A percentile compares a stretch with the other conserved stretches of the same genome.
phyloP scores from a whole-genome alignment of 1,140 invertebrate species.

The Aphis craccivora region DNA sequence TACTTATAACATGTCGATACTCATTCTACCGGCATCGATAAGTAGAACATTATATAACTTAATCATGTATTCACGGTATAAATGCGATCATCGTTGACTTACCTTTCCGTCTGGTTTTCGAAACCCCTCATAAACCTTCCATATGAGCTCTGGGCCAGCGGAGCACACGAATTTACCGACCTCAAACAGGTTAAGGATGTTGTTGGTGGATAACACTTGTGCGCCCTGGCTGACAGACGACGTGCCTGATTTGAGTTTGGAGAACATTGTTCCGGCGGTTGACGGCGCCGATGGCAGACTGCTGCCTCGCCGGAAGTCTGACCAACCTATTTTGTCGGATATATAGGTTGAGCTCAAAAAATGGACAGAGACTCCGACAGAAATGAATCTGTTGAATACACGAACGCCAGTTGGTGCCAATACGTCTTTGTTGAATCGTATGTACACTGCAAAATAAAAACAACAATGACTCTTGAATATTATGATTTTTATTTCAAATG shows the following conservation, averaged over 20 bases:
- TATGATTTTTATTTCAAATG: neutral
- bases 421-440: neutral
- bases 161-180: conserved; percentile 86
- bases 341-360: neutral
- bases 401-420: neutral
- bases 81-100: conserved; percentile 63
- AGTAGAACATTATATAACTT: neutral
- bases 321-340: conserved; percentile 56
- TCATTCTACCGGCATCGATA: neutral
- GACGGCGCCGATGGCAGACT: conserved; percentile 54
- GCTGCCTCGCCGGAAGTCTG: conserved; percentile 55
- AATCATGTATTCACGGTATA: neutral
- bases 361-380: neutral
- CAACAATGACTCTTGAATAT: neutral
- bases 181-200: conserved; percentile 87
- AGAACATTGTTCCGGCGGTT: conserved; percentile 47
- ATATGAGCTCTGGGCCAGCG: conserved; percentile 89
- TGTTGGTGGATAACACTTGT: conserved; percentile 78
- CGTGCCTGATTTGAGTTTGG: conserved; percentile 55
- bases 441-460: neutral
- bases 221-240: conserved; percentile 63
- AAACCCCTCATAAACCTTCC: conserved; percentile 91
- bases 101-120: conserved; percentile 91
- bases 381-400: neutral
- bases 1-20: neutral